Conservation (phyloP, 2,888 invertebrate genomes). For the Schrankia costaestrigalis region DNA sequence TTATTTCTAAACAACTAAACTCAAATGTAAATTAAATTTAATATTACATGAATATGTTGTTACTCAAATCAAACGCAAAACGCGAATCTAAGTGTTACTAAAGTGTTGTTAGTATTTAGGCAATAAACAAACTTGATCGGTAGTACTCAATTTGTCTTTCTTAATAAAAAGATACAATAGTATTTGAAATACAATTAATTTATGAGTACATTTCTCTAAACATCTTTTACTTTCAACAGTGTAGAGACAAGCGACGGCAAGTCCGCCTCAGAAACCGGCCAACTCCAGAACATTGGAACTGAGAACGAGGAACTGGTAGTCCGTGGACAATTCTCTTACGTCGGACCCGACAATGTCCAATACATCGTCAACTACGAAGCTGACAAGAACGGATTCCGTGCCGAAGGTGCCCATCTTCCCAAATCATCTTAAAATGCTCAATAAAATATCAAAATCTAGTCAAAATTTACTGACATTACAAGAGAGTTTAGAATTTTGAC, state of each 20-base stretch:
- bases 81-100: too few species aligned
- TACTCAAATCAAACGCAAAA: too few species aligned
- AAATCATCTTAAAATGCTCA: conserved; percentile 14
- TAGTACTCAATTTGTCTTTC: too few species aligned
- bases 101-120: too few species aligned
- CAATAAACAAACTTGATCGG: too few species aligned
- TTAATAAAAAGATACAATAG: too few species aligned
- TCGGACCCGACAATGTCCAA: conserved; percentile 62
- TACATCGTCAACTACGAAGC: conserved; percentile 74
- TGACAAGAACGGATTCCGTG: conserved; percentile 77
- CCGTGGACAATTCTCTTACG: conserved; percentile 71
- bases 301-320: conserved; percentile 69
- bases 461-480: conserved; percentile 20
- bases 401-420: conserved; percentile 57
- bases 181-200: not conserved
- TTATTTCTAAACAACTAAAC: too few species aligned
- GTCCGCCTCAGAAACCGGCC: conserved; percentile 43
- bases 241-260: conserved; percentile 63
- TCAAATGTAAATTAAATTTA: too few species aligned
- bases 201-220: not conserved
- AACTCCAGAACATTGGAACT: conserved; percentile 62
- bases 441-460: conserved; percentile 21
- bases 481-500: conserved; percentile 11
- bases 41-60: too few species aligned
- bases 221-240: conserved; percentile 29